Evolutionary conservation across 2,888 invertebrate species (phyloP).

Genomic region (Tachina lurida): DNA sequence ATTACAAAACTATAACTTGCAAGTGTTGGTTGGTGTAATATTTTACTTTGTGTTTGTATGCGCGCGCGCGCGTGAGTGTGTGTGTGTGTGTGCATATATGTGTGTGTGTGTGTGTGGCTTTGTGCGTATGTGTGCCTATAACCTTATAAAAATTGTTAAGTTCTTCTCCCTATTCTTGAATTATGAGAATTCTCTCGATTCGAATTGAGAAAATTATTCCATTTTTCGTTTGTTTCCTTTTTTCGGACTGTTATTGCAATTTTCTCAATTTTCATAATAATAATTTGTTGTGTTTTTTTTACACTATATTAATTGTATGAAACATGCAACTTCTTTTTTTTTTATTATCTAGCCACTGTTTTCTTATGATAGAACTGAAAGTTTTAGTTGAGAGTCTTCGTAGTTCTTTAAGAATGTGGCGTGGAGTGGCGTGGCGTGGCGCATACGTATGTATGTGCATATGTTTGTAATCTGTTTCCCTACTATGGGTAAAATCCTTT

Average conservation of each 20-base stretch:
- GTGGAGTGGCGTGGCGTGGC: too few species aligned
- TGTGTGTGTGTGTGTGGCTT: neutral
- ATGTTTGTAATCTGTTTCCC: too few species aligned
- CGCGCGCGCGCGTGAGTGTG: neutral
- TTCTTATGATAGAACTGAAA: neutral
- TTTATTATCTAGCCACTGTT: too few species aligned
- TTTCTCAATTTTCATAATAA: slow-evolving; percentile 34
- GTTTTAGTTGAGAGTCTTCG: neutral
- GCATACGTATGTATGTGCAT: too few species aligned
- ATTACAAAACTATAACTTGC: neutral
- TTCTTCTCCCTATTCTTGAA: slow-evolving; percentile 1
- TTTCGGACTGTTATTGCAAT: slow-evolving; percentile 18
- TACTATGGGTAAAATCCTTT: too few species aligned
- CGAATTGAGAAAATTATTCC: slow-evolving; percentile 23
- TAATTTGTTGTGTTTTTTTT: neutral
- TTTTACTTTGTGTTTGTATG: neutral
- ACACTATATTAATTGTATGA: slow-evolving; percentile 4
- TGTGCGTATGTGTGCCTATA: slow-evolving; percentile 32
- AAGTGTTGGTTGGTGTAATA: slow-evolving; percentile 35
- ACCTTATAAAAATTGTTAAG: slow-evolving; percentile 49
- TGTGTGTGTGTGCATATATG: slow-evolving; percentile 1
- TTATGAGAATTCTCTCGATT: slow-evolving; percentile 43
- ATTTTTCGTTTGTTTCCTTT: slow-evolving; percentile 2
- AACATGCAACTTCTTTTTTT: slow-evolving; percentile 43
- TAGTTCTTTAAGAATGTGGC: neutral